Evolutionary conservation across 2,888 invertebrate genomes (phyloP).

Genomic region (Latrodectus elegans): DNA sequence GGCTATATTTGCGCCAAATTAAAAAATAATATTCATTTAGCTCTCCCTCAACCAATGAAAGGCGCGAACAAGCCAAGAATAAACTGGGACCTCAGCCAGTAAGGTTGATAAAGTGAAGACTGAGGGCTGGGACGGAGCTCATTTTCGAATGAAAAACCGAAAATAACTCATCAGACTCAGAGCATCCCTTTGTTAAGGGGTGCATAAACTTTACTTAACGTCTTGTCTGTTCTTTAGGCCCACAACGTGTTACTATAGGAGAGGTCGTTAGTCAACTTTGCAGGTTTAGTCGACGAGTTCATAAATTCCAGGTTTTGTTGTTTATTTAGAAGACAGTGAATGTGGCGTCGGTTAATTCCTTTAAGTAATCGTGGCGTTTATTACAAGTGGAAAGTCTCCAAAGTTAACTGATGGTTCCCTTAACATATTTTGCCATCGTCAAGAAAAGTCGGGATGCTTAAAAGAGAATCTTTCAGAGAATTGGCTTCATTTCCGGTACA

Average conservation of each 20-base stretch:
- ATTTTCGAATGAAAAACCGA: conserved; percentile 25
- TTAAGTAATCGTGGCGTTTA: conserved; percentile 50
- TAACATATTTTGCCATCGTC: conserved; percentile 62
- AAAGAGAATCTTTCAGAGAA: conserved; percentile 39
- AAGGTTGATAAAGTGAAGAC: conserved; percentile 57
- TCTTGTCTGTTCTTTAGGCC: conserved; percentile 37
- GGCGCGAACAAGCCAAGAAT: conserved; percentile 33
- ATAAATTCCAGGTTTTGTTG: conserved; percentile 62
- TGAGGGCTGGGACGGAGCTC: conserved; percentile 24
- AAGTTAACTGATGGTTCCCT: conserved; percentile 56
- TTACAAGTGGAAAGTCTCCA: conserved; percentile 52
- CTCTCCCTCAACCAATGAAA: conserved; percentile 41
- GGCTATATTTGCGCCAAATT: no score
- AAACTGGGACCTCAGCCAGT: conserved; percentile 61
- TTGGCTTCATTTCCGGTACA: conserved; percentile 53
- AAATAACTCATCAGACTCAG: conserved; percentile 49
- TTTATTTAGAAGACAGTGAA: conserved; percentile 44
- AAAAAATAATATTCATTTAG: conserved; percentile 29
- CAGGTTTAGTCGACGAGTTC: conserved; percentile 61
- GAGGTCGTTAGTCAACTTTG: conserved; percentile 60
- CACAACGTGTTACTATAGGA: conserved; percentile 62
- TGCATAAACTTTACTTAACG: conserved; percentile 66
- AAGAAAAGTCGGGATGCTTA: conserved; percentile 12
- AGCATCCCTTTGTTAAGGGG: conserved; percentile 52
- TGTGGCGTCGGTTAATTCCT: conserved; percentile 44